Evolutionary conservation across 2,113 vertebrate genomes (phyloP).

Genomic region (Sciurus niger): DNA sequence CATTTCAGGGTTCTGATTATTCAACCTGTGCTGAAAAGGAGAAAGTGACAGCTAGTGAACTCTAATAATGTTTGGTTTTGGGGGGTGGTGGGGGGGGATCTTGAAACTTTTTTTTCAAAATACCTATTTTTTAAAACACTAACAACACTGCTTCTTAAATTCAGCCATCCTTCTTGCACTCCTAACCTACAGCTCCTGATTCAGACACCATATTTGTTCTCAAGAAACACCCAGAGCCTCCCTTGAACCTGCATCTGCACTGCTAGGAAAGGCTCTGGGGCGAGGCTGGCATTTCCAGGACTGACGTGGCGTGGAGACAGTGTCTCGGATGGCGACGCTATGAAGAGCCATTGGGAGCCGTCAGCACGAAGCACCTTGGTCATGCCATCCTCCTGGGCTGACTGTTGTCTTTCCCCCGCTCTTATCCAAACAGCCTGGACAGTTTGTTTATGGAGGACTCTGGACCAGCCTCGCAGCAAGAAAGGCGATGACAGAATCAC

Average conservation of each 20-base stretch:
- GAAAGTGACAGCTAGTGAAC: conserved; percentile 43
- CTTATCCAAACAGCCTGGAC: conserved; percentile 86
- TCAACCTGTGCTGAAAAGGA: conserved; percentile 68
- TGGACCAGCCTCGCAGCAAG: conserved; percentile 56
- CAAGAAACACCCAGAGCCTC: background rate
- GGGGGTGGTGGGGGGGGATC: no score
- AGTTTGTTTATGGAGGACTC: conserved; percentile 82
- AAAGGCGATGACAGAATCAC: conserved; percentile 77
- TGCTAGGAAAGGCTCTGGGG: background rate
- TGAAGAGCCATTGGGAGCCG: conserved; percentile 71
- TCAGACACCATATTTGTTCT: conserved; percentile 9
- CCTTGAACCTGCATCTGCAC: background rate
- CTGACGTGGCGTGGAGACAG: conserved; percentile 3
- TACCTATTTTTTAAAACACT: background rate
- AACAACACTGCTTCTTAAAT: conserved; percentile 2
- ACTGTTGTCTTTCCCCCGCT: conserved; percentile 78
- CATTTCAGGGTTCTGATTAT: conserved; percentile 69
- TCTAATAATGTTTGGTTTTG: background rate
- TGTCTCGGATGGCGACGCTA: conserved; percentile 76
- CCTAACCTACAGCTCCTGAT: background rate
- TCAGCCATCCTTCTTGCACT: background rate
- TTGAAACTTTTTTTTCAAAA: conserved; percentile 8
- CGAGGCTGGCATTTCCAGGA: conserved; percentile 35
- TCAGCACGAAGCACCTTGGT: conserved; percentile 67
- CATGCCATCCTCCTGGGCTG: conserved; percentile 74